phyloP scores from a whole-genome alignment of 2,888 invertebrate species.

The Trichogramma dendrolimi region DNA sequence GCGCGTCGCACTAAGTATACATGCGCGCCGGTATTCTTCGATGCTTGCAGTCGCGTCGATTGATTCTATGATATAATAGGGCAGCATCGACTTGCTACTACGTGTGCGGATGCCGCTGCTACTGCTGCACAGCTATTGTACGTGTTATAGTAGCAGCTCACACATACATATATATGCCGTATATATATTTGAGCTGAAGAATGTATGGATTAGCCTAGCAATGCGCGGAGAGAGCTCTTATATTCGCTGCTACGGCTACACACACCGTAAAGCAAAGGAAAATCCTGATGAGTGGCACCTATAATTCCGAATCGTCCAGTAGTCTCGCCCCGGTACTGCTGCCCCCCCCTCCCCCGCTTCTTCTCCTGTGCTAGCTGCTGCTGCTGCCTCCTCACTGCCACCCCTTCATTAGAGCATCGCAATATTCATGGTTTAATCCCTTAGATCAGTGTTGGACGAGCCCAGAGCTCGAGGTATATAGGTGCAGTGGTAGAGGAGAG shows the following conservation, averaged over 20 bases:
- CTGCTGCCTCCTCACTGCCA: conserved; percentile 34
- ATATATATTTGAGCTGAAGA: background rate
- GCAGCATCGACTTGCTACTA: background rate
- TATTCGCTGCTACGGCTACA: conserved; percentile 10
- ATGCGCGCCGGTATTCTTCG: no score
- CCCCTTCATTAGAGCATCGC: conserved; percentile 48
- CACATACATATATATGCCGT: no score
- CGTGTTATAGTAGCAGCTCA: no score
- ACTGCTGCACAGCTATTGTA: no score
- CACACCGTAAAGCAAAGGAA: conserved; percentile 17
- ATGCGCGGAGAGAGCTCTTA: conserved; percentile 12
- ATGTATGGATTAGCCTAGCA: conserved; percentile 21
- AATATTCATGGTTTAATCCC: conserved; percentile 52
- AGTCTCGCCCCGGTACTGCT: background rate
- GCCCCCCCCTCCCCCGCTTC: no score
- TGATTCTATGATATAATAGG: no score
- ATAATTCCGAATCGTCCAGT: conserved; percentile 29
- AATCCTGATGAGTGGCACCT: conserved; percentile 40
- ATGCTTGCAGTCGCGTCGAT: no score
- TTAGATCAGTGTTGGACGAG: conserved; percentile 47
- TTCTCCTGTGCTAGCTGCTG: no score
- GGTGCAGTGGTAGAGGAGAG: no score
- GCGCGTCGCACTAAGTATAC: no score
- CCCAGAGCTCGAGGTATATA: no score
- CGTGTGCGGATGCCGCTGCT: background rate